A percentile compares a stretch with the other conserved stretches of the same genome.
Evolutionary conservation across 2,888 invertebrate genomes (phyloP).

Genomic region (Pycnomerus fuliginosus): DNA sequence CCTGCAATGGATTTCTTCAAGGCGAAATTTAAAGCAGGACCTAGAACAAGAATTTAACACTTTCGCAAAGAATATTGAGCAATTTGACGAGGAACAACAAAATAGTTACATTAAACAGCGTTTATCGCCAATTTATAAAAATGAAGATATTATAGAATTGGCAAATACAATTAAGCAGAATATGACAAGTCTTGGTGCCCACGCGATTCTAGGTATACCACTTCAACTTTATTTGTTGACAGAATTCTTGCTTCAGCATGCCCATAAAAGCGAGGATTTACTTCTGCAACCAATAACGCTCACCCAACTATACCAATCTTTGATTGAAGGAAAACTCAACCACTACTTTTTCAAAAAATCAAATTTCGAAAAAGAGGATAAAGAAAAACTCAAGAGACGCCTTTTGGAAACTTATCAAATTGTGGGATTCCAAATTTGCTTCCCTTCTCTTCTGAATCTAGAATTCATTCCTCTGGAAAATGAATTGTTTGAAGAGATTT

Average conservation of each 20-base stretch:
- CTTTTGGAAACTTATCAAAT: too few relatives aligned
- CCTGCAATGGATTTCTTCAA: too few relatives aligned
- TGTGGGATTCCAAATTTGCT: too few relatives aligned
- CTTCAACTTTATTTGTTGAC: conserved; percentile 1
- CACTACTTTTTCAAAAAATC: not conserved
- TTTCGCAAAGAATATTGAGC: not conserved
- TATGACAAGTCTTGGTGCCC: too few relatives aligned
- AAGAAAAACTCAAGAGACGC: not conserved
- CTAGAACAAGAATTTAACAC: not conserved
- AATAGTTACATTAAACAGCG: not conserved
- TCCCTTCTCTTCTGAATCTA: too few relatives aligned
- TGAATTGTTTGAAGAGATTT: too few relatives aligned
- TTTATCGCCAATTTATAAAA: not conserved
- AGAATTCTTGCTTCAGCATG: not conserved
- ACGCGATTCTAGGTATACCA: not conserved
- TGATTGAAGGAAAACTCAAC: too few relatives aligned
- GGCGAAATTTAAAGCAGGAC: too few relatives aligned
- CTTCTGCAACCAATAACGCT: too few relatives aligned
- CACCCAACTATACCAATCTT: too few relatives aligned
- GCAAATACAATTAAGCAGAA: not conserved
- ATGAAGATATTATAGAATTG: not conserved
- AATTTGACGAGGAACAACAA: not conserved
- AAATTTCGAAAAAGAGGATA: not conserved
- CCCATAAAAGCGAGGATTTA: not conserved
- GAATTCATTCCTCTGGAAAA: too few relatives aligned